Base-by-base conservation (phyloP, 2,797 vertebrate genomes). In the Myoxocephalus aenaeus region DNA sequence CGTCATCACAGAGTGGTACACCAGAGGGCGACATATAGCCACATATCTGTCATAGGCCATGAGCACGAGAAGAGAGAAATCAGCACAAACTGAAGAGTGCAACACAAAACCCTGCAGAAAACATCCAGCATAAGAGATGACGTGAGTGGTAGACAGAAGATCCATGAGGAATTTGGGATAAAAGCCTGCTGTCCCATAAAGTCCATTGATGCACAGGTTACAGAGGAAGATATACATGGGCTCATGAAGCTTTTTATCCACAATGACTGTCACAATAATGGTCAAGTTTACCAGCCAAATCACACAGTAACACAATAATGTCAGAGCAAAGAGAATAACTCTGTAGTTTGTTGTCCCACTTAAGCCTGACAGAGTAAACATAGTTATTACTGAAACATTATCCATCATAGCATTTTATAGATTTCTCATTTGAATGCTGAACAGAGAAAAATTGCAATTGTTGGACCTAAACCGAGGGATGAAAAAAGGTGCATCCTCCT, bases 151-250 rank as follows among this genome's bases (percentile, higher is more conserved):
- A 17, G 89, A 83, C 1, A 89, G 20, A 11, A 90, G 79, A 46
- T 91, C 90, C 0, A n/a, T n/a, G 17, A 92, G 82, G 15, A 91
- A 86, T 64, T 87, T 90, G 0, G 91, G 89, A 53, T 86, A 91
- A 75, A 92, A 91, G 0, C 75, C 88, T 4, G 79, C 2, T 0
- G 89, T 87, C 18, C 87, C 88, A 32, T 87, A 86, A 1, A 90
- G 85, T 29, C 38, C 79, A 75, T 82, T 91, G 12, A 92, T 61
- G 46, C 87, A 92, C 20, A 92, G 65, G 57, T 81, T 87, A 58
- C 87, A 89, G 3, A 92, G 40, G 22, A 87, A 87, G 12, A 90
- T 76, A 54, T 87, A 90, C 89, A 92, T 91, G 7, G 90, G 92
- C 2, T 90, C 81, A 65, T 92, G 88, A n/a, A 91, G 85, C 0